These are phyloP conservation scores for Frieseomelitta varia DNA, from an alignment of 1,140 invertebrate species.

Conservation along the genomic window DNA sequence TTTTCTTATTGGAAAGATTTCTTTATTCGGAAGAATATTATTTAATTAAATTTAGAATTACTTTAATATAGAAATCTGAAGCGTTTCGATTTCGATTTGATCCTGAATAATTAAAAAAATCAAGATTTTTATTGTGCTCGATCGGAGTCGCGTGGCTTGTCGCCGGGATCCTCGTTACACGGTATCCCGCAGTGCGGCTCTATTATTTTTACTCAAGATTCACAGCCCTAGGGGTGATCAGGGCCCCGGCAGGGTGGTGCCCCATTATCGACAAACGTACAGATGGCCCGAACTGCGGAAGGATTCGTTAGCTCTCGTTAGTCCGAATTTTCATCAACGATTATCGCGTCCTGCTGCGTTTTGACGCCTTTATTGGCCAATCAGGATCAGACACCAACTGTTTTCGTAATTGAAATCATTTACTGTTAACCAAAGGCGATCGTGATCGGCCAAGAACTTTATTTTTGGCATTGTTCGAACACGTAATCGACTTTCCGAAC, in stretches of 20 bases:
- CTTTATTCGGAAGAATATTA: no score
- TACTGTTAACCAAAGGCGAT: conserved; percentile 52
- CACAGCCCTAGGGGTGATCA: conserved; percentile 52
- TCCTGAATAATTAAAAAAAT: not conserved
- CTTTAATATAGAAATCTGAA: not conserved
- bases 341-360: conserved; percentile 59
- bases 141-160: conserved; percentile 68
- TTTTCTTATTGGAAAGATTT: not conserved
- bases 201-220: conserved; percentile 74
- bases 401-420: conserved; percentile 61
- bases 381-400: conserved; percentile 17
- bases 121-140: not conserved
- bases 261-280: conserved; percentile 73
- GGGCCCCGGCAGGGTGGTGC: conserved; percentile 56
- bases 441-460: not conserved
- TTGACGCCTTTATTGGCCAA: conserved; percentile 61
- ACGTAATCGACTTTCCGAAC: not conserved
- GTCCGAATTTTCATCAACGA: conserved; percentile 62
- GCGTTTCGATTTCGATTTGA: not conserved
- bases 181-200: conserved; percentile 66
- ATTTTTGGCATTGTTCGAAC: conserved; percentile 30
- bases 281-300: conserved; percentile 76
- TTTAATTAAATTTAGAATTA: no score
- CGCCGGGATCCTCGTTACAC: conserved; percentile 72
- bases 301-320: conserved; percentile 79